These are phyloP conservation scores for Wiebesia pumilae DNA, from an alignment of 1,140 invertebrate species.

Conservation along the genomic window DNA sequence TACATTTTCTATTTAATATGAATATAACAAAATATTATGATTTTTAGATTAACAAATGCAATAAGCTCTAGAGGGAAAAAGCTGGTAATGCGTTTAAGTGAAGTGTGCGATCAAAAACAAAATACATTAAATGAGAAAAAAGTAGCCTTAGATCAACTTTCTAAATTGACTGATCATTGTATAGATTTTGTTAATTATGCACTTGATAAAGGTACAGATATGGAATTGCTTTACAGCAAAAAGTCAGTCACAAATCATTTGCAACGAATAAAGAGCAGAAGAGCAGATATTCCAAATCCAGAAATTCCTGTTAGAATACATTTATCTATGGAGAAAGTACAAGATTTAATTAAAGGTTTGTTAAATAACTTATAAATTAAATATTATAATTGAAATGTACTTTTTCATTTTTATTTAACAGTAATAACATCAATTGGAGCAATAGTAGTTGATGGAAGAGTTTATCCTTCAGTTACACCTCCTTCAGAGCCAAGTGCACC, in stretches of 20 bases:
- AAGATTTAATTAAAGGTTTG: constrained; percentile 84
- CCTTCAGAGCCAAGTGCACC: constrained; percentile 66
- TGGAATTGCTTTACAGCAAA: constrained; percentile 89
- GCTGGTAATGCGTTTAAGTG: constrained; percentile 84
- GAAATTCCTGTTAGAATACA: constrained; percentile 88
- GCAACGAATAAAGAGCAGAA: constrained; percentile 85
- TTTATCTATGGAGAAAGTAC: constrained; percentile 84
- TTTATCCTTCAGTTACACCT: constrained; percentile 76
- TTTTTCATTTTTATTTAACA: constrained; percentile 64
- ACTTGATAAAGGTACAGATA: constrained; percentile 86
- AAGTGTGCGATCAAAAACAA: constrained; percentile 89
- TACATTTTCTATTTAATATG: not conserved
- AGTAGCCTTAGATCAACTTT: constrained; percentile 84
- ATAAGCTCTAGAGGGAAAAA: constrained; percentile 89
- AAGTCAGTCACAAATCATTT: constrained; percentile 82
- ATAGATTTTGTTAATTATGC: constrained; percentile 88
- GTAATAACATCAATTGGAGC: constrained; percentile 83
- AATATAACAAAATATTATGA: constrained; percentile 34
- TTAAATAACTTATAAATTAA: constrained; percentile 16
- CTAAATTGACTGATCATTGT: constrained; percentile 89
- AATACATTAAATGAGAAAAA: constrained; percentile 89
- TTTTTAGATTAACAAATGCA: constrained; percentile 84
- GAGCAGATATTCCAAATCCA: constrained; percentile 89
- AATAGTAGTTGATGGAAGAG: constrained; percentile 86
- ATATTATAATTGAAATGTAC: constrained; percentile 24